Percentiles rank a stretch among this genome's conserved stretches.
Evolutionary conservation across 2,113 vertebrate genomes (phyloP).

Genomic region (Chunga burmeisteri): DNA sequence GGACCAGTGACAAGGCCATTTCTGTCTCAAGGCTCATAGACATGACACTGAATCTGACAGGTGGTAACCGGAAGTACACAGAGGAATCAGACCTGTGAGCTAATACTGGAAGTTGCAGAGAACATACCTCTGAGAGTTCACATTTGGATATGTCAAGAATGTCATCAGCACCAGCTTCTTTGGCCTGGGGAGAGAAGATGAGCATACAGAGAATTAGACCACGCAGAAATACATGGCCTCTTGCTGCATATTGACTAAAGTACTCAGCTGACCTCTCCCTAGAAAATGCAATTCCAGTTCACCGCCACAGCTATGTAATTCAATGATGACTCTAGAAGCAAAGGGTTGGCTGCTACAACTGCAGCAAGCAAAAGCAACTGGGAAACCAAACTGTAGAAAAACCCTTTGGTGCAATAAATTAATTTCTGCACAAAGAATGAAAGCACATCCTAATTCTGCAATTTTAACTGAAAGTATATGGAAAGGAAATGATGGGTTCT

Average conservation of each 20-base stretch:
- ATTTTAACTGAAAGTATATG: not conserved
- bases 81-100: not conserved
- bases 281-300: not conserved
- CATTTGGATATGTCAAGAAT: constrained; percentile 90
- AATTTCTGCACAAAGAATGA: not conserved
- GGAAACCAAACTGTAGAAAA: not conserved
- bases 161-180: constrained; percentile 92
- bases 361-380: not conserved
- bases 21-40: not conserved
- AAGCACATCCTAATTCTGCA: not conserved
- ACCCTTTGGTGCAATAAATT: not conserved
- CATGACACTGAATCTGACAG: not conserved
- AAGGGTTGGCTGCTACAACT: not conserved
- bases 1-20: not conserved
- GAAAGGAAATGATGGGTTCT: not conserved
- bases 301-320: not conserved
- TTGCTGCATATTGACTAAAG: not conserved
- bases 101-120: not conserved
- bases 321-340: accelerated
- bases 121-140: constrained; percentile 88
- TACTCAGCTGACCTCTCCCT: not conserved
- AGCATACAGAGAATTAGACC: not conserved
- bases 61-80: not conserved
- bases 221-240: not conserved
- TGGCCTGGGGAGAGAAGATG: constrained; percentile 77